Conservation (phyloP, 2,113 vertebrate genomes). For the Cyanoramphus novaezelandiae region DNA sequence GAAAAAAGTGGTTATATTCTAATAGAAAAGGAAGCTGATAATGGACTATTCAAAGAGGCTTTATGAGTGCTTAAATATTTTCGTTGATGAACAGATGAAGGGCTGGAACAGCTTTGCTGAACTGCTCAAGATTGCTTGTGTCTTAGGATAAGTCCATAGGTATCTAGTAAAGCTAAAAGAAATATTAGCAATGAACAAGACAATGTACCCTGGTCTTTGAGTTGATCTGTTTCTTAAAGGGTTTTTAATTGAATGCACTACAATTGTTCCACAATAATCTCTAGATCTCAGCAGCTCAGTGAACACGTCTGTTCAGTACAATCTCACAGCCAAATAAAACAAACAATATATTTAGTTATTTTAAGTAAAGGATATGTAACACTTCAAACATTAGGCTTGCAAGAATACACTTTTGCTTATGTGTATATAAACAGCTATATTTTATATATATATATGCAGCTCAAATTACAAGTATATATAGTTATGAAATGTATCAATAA, state of each 20-base stretch:
- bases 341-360: neutral
- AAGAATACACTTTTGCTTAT: neutral
- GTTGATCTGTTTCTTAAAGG: neutral
- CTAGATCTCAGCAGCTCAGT: neutral
- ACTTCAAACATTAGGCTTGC: neutral
- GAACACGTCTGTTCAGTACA: neutral
- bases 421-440: neutral
- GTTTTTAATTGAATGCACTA: neutral
- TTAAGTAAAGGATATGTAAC: neutral
- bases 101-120: neutral
- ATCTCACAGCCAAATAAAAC: neutral
- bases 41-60: neutral
- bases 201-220: neutral
- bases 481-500: neutral
- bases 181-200: neutral
- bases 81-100: neutral
- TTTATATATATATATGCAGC: neutral
- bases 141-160: neutral
- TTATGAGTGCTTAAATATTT: neutral
- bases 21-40: neutral
- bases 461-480: neutral
- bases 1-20: neutral
- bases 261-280: neutral
- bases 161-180: neutral
- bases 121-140: neutral